These are phyloP conservation scores for Aptenodytes forsteri DNA, from an alignment of 2,113 vertebrate species.

Conservation along the genomic window DNA sequence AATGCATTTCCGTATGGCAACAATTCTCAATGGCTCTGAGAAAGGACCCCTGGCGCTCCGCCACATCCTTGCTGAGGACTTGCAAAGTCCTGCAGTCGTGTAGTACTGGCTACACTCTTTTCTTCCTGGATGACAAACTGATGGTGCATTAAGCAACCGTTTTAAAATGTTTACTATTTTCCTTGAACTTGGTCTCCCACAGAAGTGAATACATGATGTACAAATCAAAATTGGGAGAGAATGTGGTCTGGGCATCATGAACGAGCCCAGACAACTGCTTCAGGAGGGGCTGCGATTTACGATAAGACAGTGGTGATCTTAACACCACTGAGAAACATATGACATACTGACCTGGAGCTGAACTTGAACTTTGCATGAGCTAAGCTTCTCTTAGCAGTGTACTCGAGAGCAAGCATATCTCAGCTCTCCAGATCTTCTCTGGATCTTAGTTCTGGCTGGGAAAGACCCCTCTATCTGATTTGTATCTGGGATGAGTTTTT, in stretches of 20 bases:
- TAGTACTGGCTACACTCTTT: neutral
- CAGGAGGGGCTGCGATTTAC: neutral
- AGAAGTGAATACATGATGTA: neutral
- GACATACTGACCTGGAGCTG: neutral
- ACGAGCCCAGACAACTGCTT: neutral
- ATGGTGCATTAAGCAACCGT: neutral
- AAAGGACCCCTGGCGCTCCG: neutral
- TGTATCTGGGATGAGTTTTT: neutral
- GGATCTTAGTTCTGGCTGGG: neutral
- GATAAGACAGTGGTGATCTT: neutral
- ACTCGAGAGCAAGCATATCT: neutral
- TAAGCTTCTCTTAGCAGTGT: neutral
- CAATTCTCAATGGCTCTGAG: neutral
- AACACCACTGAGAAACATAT: neutral
- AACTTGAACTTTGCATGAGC: neutral
- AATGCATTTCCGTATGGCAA: neutral
- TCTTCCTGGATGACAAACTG: neutral
- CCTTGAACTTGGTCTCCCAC: neutral
- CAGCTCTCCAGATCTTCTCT: neutral
- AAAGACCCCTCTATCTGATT: neutral
- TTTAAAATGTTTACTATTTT: neutral
- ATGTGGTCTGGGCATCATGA: neutral
- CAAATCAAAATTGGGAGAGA: neutral
- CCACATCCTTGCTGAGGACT: neutral
- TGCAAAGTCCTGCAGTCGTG: neutral